Evolutionary conservation across 1,140 invertebrate genomes (phyloP).

Genomic region (Varroa destructor): DNA sequence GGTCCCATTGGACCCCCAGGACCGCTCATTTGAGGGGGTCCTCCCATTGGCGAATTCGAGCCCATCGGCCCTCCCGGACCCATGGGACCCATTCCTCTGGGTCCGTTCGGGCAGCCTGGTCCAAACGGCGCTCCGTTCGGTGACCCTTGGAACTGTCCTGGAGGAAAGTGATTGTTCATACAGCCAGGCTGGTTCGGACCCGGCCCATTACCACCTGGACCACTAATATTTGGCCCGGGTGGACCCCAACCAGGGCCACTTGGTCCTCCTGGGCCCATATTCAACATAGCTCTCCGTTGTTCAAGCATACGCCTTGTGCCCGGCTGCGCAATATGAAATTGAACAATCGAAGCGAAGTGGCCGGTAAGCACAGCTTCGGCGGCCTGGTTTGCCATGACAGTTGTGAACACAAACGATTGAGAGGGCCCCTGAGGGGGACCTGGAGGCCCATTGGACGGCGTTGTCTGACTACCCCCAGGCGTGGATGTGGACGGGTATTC

Average conservation of each 20-base stretch:
- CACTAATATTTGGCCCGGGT: constrained; percentile 31
- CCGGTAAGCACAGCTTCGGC: constrained; percentile 78
- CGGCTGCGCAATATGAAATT: constrained; percentile 85
- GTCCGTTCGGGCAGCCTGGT: constrained; percentile 1
- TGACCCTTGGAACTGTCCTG: constrained; percentile 23
- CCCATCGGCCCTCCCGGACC: constrained; percentile 16
- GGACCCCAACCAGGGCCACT: constrained; percentile 31
- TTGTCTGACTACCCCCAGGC: constrained; percentile 9
- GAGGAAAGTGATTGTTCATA: constrained; percentile 28
- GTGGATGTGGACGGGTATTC: constrained; percentile 22
- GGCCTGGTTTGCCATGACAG: constrained; percentile 78
- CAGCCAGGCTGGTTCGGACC: constrained; percentile 9
- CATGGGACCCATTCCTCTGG: constrained; percentile 26
- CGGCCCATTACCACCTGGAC: constrained; percentile 30
- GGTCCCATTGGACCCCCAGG: constrained; percentile 35
- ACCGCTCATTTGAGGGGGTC: constrained; percentile 25
- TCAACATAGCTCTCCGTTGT: constrained; percentile 18
- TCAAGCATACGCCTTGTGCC: constrained; percentile 86
- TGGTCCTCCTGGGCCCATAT: not conserved
- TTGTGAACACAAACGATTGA: constrained; percentile 95
- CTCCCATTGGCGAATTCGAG: constrained; percentile 15
- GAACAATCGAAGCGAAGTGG: constrained; percentile 77
- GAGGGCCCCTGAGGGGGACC: constrained; percentile 78
- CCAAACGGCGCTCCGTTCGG: constrained; percentile 6
- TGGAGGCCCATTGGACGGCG: constrained; percentile 15